Base-by-base conservation (phyloP, 1,140 invertebrate species). In the Trissolcus basalis region DNA sequence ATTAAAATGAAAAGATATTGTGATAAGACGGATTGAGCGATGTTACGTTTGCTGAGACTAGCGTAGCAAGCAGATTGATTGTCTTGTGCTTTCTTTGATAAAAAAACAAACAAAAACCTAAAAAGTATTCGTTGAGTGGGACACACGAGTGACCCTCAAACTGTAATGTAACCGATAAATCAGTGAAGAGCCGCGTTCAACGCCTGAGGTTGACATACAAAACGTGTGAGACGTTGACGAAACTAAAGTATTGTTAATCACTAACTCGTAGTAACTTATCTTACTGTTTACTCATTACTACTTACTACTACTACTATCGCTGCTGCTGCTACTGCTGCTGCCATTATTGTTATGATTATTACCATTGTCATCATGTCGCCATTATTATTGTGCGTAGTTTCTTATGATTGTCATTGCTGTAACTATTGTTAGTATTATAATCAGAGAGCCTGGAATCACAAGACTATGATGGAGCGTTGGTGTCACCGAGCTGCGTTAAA, bases 351-450 rank as follows among this genome's bases (percentile, higher is more conserved):
- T 77, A 75, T 70, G 64, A 71, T 74, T 74, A 78, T 79, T 72
- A 80, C 73, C 75, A 82, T 79, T 69, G 76, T 80, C 70, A 79
- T 81, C 70, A 74, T 78, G 65, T 81, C 78, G 77, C 73, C 77
- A 80, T 80, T 79, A 83, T 80, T 78, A 82, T 79, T 80, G 80
- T 82, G 80, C 80, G 80, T 81, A 76, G 77, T 77, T 83, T 75
- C 67, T 71, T 80, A 77, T 79, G 70, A 78, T 75, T 80, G 74
- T 80, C 76, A 78, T 74, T 75, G 73, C 67, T 74, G 67, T 79
- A 65, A 71, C 72, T 77, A 79, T 79, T 63, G 77, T 82, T 79
- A 82, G 77, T 79, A 79, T 76, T 78, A 80, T 78, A 80, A 75
- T 78, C 80, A 81, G 61, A 68, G 56, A 78, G 65, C 74, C 77